These are phyloP conservation scores for Nyctalus aviator DNA, from an alignment of 2,797 vertebrate species.

Conservation along the genomic window DNA sequence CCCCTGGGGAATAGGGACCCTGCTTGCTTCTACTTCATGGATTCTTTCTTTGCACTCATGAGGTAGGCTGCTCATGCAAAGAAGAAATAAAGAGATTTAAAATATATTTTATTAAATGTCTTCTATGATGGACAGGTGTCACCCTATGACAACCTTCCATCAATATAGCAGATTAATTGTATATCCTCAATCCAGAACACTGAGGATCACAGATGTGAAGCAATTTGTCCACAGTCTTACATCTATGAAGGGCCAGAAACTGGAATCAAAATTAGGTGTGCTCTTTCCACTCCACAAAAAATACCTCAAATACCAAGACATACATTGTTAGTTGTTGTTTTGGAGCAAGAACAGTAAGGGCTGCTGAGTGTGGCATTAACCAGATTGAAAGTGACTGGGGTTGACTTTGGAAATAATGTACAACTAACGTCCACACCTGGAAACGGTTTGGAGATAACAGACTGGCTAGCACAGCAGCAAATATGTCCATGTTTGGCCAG, in stretches of 20 bases:
- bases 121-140: background rate
- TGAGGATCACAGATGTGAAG: background rate
- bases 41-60: background rate
- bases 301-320: background rate
- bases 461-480: background rate
- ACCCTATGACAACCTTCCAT: background rate
- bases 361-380: background rate
- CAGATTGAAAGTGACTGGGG: background rate
- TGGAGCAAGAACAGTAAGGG: background rate
- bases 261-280: background rate
- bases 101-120: slow-evolving; percentile 16
- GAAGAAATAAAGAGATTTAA: background rate
- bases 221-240: background rate
- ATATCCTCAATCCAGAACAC: background rate
- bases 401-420: background rate
- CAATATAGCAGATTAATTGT: background rate
- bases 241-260: background rate
- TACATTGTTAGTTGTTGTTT: background rate
- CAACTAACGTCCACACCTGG: background rate
- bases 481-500: background rate
- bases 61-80: background rate
- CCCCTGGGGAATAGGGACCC: background rate
- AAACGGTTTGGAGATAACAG: background rate
- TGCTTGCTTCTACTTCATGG: background rate
- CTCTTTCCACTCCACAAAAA: background rate